A percentile compares a stretch with the other conserved stretches of the same genome.
phyloP scores from a whole-genome alignment of 2,888 invertebrate species.

The Embidobia sp. region DNA sequence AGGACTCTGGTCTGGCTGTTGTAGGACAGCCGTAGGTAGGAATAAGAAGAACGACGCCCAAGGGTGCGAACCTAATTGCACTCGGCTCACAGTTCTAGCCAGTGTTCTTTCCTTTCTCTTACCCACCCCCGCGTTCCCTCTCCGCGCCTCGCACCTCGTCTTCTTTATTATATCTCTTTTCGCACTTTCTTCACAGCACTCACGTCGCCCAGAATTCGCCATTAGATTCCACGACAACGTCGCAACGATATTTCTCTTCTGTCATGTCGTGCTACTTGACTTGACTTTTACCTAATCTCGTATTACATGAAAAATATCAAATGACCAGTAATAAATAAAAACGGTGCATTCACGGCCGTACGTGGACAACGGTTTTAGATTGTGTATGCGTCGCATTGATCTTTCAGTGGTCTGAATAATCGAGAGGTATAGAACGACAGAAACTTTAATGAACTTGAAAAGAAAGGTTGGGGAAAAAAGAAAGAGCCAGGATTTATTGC shows the following conservation, averaged over 20 bases:
- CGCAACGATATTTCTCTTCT: slow-evolving; percentile 61
- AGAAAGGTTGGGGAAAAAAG: not conserved
- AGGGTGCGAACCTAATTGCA: slow-evolving; percentile 79
- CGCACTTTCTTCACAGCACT: slow-evolving; percentile 63
- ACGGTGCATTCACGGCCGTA: not conserved
- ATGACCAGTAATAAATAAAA: slow-evolving; percentile 59
- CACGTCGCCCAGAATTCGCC: slow-evolving; percentile 59
- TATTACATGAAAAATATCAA: slow-evolving; percentile 60
- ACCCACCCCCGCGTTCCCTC: slow-evolving; percentile 19
- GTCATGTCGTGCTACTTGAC: slow-evolving; percentile 61
- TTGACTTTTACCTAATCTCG: slow-evolving; percentile 61
- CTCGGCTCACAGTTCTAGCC: slow-evolving; percentile 71
- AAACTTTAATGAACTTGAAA: slow-evolving; percentile 7
- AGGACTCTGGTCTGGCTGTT: slow-evolving; percentile 66
- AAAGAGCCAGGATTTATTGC: not conserved
- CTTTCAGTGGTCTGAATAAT: slow-evolving; percentile 19
- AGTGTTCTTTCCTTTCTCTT: slow-evolving; percentile 61
- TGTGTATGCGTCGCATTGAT: not conserved
- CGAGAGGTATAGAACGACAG: slow-evolving; percentile 2
- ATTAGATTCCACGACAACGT: slow-evolving; percentile 64
- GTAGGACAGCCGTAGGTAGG: slow-evolving; percentile 65
- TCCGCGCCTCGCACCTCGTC: slow-evolving; percentile 55
- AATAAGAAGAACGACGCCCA: slow-evolving; percentile 77
- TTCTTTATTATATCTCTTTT: slow-evolving; percentile 64
- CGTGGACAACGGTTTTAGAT: slow-evolving; percentile 19